Percentiles rank a stretch among this genome's conserved stretches.
Evolutionary conservation across 2,797 vertebrate species (phyloP).

Genomic region (Spheniscus humboldti): DNA sequence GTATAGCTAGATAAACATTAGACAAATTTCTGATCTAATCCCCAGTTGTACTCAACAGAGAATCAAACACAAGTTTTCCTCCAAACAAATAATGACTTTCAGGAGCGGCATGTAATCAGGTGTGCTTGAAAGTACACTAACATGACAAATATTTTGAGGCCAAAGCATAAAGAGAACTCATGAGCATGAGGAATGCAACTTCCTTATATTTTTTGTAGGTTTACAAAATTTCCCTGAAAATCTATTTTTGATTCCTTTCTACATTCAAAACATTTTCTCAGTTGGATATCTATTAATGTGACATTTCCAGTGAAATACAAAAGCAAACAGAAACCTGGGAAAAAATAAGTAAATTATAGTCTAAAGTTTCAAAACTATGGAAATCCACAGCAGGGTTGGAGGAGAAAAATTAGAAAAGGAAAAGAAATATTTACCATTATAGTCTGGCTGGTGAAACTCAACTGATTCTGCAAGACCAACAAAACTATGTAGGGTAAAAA

Average conservation of each 20-base stretch:
- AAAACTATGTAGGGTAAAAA: constrained; percentile 75
- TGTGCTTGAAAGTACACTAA: neutral
- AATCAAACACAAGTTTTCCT: neutral
- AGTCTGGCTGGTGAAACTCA: constrained; percentile 49
- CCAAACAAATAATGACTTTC: neutral
- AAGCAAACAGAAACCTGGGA: neutral
- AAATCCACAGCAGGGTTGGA: neutral
- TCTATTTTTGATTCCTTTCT: neutral
- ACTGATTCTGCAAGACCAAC: constrained; percentile 67
- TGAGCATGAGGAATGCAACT: neutral
- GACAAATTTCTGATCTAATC: neutral
- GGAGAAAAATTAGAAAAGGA: neutral
- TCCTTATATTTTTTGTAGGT: neutral
- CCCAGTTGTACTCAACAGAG: neutral
- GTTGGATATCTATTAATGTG: neutral
- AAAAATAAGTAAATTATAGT: neutral
- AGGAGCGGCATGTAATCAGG: neutral
- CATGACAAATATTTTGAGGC: neutral
- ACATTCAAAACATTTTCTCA: neutral
- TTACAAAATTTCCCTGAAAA: neutral
- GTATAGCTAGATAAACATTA: neutral
- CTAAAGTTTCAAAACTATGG: neutral
- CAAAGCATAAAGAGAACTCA: neutral
- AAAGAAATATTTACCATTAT: constrained; percentile 64
- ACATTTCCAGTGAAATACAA: neutral